Conservation (phyloP, 2,797 vertebrate genomes). For the Scleropages formosus region DNA sequence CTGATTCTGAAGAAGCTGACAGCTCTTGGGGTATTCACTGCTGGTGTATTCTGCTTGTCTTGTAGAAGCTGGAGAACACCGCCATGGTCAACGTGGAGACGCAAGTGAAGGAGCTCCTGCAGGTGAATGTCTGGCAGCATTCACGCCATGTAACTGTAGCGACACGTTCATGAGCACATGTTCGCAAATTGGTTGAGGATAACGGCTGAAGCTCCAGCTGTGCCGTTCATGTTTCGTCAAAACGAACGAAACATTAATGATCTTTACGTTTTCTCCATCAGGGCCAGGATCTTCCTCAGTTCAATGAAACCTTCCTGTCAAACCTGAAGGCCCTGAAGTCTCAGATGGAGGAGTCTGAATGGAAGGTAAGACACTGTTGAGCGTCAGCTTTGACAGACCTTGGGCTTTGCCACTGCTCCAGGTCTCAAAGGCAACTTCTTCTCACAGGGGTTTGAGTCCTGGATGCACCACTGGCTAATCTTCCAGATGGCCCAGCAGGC, state of each 20-base stretch:
- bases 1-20: neutral
- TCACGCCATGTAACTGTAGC: neutral
- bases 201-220: neutral
- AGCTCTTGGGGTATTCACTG: neutral
- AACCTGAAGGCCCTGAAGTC: constrained; percentile 71
- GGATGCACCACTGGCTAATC: constrained; percentile 84
- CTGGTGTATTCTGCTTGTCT: neutral
- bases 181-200: neutral
- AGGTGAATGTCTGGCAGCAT: constrained; percentile 57
- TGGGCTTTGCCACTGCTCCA: no score
- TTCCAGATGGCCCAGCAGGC: constrained; percentile 78
- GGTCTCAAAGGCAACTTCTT: constrained; percentile 16
- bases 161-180: neutral
- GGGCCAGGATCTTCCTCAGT: constrained; percentile 64
- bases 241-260: constrained; percentile 25
- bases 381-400: neutral
- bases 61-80: constrained; percentile 53
- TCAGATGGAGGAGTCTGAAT: constrained; percentile 60
- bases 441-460: constrained; percentile 74
- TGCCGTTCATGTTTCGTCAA: neutral
- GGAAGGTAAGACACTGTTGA: constrained; percentile 70
- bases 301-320: constrained; percentile 67
- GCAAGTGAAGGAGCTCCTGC: constrained; percentile 74
- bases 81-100: constrained; percentile 66
- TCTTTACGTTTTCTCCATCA: constrained; percentile 29